These are phyloP conservation scores for Perca schrenkii DNA, from an alignment of 2,113 vertebrate species.

Conservation along the genomic window DNA sequence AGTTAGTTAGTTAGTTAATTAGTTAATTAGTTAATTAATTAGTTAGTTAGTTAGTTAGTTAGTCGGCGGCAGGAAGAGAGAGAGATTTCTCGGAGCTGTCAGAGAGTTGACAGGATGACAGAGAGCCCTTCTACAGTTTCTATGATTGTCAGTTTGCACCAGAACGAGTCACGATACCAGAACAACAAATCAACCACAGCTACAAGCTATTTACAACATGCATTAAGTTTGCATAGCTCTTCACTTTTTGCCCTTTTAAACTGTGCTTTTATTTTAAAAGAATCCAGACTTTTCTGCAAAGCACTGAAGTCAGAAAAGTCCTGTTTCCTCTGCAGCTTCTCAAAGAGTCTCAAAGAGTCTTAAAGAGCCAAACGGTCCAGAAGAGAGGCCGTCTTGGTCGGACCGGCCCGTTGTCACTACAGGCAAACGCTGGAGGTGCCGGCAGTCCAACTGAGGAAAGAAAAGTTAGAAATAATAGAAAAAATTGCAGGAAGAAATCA, in stretches of 20 bases:
- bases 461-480: no score
- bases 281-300: slow-evolving; percentile 40
- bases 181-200: slow-evolving; percentile 45
- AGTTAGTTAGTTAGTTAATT: no score
- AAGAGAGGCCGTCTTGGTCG: no score
- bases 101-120: slow-evolving; percentile 75
- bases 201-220: slow-evolving; percentile 79
- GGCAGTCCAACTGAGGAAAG: no score
- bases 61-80: slow-evolving; percentile 58
- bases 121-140: slow-evolving; percentile 90
- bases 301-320: slow-evolving; percentile 63
- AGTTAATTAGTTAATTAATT: no score
- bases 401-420: no score
- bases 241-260: slow-evolving; percentile 79
- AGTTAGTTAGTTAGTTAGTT: background rate
- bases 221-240: slow-evolving; percentile 90
- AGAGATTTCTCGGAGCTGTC: slow-evolving; percentile 62
- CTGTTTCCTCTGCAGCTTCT: background rate
- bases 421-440: no score
- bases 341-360: background rate
- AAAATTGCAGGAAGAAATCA: no score
- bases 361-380: no score
- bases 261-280: slow-evolving; percentile 73
- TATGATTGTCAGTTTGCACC: slow-evolving; percentile 90
- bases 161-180: slow-evolving; percentile 79